Evolutionary conservation across 2,113 vertebrate species (phyloP).

Genomic region (Rhinichthys klamathensis): DNA sequence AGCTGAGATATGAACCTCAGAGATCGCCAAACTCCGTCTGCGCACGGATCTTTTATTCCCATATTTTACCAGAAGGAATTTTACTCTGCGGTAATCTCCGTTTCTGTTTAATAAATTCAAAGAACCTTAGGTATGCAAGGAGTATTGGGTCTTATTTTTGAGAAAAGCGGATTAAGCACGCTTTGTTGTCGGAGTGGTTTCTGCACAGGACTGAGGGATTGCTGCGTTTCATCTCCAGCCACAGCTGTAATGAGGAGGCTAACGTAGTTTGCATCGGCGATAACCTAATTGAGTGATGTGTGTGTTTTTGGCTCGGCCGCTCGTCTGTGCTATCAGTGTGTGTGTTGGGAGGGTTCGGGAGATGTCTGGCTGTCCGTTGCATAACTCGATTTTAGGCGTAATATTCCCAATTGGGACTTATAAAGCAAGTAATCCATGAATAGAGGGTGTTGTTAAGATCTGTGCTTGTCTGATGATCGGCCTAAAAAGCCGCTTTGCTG

Average conservation of each 20-base stretch:
- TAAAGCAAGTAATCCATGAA: conserved; percentile 41
- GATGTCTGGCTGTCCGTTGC: conserved; percentile 29
- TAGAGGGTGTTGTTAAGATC: conserved; percentile 41
- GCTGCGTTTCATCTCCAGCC: conserved; percentile 44
- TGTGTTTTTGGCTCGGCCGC: conserved; percentile 31
- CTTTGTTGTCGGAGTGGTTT: conserved; percentile 40
- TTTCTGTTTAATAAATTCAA: conserved; percentile 38
- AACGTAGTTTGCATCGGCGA: conserved; percentile 56
- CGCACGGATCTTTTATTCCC: neutral
- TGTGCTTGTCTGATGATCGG: conserved; percentile 15
- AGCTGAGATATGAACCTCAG: conserved; percentile 4
- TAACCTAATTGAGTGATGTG: conserved; percentile 49
- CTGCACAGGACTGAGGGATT: conserved; percentile 15
- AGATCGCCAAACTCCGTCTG: neutral
- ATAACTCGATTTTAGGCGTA: conserved; percentile 46
- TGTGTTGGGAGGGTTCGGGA: neutral
- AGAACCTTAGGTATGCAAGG: conserved; percentile 27
- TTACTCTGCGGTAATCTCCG: conserved; percentile 28
- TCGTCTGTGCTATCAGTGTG: neutral
- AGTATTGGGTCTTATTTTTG: conserved; percentile 27
- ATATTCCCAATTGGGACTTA: conserved; percentile 44
- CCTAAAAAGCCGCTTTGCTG: conserved; percentile 13
- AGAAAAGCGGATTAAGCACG: conserved; percentile 34
- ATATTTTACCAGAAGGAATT: conserved; percentile 28
- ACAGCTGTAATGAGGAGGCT: conserved; percentile 50